These are phyloP conservation scores for Syngnathus floridae DNA, from an alignment of 2,113 vertebrate species.

Conservation along the genomic window DNA sequence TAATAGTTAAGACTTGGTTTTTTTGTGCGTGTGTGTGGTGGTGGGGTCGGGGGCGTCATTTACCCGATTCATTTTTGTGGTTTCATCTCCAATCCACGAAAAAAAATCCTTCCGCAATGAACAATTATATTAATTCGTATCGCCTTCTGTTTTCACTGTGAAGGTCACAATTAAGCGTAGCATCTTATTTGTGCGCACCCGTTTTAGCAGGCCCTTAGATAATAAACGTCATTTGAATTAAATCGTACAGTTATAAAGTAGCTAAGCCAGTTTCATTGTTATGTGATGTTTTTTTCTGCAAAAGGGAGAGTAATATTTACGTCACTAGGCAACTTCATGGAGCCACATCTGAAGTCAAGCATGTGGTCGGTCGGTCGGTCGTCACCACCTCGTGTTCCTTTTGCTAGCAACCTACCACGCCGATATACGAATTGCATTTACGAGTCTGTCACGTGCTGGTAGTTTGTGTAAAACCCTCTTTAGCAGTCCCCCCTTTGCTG, in stretches of 20 bases:
- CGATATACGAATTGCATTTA: neutral
- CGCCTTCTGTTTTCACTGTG: neutral
- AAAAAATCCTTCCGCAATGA: neutral
- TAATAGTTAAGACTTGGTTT: neutral
- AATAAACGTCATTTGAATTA: neutral
- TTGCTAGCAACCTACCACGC: slow-evolving; percentile 4
- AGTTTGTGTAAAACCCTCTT: neutral
- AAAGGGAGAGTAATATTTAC: neutral
- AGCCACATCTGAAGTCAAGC: slow-evolving; percentile 12
- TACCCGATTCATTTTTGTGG: neutral
- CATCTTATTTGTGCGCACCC: neutral
- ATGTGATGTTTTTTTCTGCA: neutral
- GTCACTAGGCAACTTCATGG: slow-evolving; percentile 16
- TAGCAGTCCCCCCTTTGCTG: too few species aligned
- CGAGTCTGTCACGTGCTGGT: too few species aligned
- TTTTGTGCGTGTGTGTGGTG: neutral
- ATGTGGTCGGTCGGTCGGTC: slow-evolving; percentile 36
- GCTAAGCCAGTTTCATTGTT: neutral
- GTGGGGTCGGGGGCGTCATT: neutral
- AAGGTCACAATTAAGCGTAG: neutral
- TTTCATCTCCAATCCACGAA: neutral
- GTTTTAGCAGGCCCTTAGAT: slow-evolving; percentile 1
- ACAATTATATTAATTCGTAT: neutral
- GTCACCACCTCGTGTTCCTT: slow-evolving; percentile 30
- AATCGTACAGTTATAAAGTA: neutral